phyloP scores from a whole-genome alignment of 2,113 vertebrate genomes.

The Psilopsiagon aurifrons region DNA sequence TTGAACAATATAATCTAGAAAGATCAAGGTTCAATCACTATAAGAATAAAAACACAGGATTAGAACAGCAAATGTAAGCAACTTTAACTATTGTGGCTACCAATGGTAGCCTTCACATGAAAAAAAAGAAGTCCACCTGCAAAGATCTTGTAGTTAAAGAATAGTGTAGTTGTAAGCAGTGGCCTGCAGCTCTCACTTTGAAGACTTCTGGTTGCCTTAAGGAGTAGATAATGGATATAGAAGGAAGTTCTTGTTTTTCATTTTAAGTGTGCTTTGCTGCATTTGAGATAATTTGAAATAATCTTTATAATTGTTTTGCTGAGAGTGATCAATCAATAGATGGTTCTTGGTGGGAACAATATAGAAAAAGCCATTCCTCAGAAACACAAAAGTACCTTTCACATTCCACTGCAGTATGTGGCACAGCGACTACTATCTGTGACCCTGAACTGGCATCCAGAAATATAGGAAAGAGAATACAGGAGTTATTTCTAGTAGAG shows the following conservation, averaged over 20 bases:
- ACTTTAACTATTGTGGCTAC: not conserved
- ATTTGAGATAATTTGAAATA: not conserved
- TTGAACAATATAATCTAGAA: not conserved
- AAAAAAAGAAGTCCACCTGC: not conserved
- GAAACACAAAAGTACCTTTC: not conserved
- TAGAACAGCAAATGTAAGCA: not conserved
- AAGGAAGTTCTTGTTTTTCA: not conserved
- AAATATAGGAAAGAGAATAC: not conserved
- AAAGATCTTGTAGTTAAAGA: not conserved
- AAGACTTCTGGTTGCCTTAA: not conserved
- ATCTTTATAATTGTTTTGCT: not conserved
- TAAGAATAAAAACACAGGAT: not conserved
- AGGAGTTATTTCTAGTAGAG: not conserved
- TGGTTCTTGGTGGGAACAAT: not conserved
- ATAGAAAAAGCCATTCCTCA: not conserved
- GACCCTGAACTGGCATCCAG: not conserved
- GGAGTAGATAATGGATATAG: not conserved
- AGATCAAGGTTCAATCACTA: not conserved
- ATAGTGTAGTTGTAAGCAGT: not conserved
- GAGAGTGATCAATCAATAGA: not conserved
- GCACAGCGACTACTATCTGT: not conserved
- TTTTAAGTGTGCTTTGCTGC: not conserved
- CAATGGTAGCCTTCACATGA: not conserved
- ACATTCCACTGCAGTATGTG: not conserved
- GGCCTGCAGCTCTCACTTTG: not conserved